These are phyloP conservation scores for Cephus pygmeus DNA, from an alignment of 2,888 invertebrate species.

Conservation along the genomic window DNA sequence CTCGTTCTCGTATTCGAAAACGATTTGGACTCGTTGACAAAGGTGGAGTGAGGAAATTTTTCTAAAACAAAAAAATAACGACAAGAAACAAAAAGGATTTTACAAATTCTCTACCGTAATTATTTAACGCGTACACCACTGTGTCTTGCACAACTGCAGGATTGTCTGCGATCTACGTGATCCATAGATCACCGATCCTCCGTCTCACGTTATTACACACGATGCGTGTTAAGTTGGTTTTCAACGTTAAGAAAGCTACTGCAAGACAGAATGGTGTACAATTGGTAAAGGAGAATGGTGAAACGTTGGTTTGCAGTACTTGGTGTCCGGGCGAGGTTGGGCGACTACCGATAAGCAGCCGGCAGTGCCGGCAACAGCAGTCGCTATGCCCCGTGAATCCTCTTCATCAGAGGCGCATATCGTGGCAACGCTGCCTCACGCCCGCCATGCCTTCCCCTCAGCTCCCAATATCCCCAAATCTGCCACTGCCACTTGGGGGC, in stretches of 20 bases:
- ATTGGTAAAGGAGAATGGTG: conserved; percentile 21
- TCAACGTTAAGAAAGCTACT: not conserved
- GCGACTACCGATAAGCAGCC: conserved; percentile 62
- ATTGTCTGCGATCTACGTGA: not conserved
- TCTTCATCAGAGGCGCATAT: conserved; percentile 61
- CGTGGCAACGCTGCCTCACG: conserved; percentile 63
- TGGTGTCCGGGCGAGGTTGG: conserved; percentile 65
- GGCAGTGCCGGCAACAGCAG: conserved; percentile 40
- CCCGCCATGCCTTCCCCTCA: conserved; percentile 63
- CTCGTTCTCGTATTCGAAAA: conserved; percentile 7
- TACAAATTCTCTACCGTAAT: not conserved
- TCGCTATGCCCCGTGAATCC: conserved; percentile 58
- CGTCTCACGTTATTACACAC: not conserved
- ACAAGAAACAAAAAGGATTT: not conserved
- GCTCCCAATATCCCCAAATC: conserved; percentile 72
- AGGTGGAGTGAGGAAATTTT: not conserved
- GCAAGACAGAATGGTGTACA: conserved; percentile 6
- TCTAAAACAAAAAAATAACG: not conserved
- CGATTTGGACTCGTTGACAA: not conserved
- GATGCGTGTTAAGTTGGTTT: not conserved
- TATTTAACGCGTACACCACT: not conserved
- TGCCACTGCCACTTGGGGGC: conserved; percentile 72
- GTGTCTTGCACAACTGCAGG: not conserved
- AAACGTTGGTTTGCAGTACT: conserved; percentile 60
- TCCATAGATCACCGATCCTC: not conserved